phyloP scores from a whole-genome alignment of 2,797 vertebrate species.

The Kryptolebias ocellatus region DNA sequence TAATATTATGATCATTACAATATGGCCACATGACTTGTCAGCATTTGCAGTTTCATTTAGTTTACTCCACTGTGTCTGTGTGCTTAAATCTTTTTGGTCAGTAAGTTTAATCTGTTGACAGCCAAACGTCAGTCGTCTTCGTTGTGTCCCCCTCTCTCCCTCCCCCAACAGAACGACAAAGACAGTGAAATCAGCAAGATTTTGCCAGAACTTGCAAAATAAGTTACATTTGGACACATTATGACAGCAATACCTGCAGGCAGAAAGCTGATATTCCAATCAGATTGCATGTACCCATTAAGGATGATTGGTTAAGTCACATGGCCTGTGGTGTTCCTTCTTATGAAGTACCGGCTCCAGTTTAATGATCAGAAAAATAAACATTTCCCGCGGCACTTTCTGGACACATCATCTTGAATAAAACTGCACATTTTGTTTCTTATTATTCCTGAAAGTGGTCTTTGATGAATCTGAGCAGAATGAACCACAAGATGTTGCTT shows the following conservation, averaged over 20 bases:
- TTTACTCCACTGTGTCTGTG: too few relatives aligned
- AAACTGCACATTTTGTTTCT: slow-evolving; percentile 23
- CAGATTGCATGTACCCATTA: slow-evolving; percentile 15
- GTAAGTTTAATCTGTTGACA: slow-evolving; percentile 51
- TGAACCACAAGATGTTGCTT: slow-evolving; percentile 44
- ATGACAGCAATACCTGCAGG: slow-evolving; percentile 24
- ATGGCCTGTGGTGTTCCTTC: slow-evolving; percentile 17
- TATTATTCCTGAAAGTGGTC: slow-evolving; percentile 35
- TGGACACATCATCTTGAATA: slow-evolving; percentile 18
- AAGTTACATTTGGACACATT: slow-evolving; percentile 21
- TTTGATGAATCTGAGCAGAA: slow-evolving; percentile 55
- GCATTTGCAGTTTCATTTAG: too few relatives aligned
- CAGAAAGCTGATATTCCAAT: slow-evolving; percentile 29
- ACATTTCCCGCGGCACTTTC: slow-evolving; percentile 15
- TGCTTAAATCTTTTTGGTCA: too few relatives aligned
- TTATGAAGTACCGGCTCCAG: slow-evolving; percentile 21
- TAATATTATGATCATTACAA: too few relatives aligned
- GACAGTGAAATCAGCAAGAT: slow-evolving; percentile 33
- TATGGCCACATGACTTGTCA: too few relatives aligned
- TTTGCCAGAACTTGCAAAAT: slow-evolving; percentile 28
- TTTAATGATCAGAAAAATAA: slow-evolving; percentile 36
- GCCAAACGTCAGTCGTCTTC: slow-evolving; percentile 22
- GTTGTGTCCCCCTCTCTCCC: too few relatives aligned
- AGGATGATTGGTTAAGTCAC: slow-evolving; percentile 33
- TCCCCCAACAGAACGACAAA: slow-evolving; percentile 1